Percentiles rank a stretch among this genome's conserved stretches.
These are phyloP conservation scores for Galeruca laticollis DNA, from an alignment of 2,888 invertebrate genomes.

Conservation along the genomic window DNA sequence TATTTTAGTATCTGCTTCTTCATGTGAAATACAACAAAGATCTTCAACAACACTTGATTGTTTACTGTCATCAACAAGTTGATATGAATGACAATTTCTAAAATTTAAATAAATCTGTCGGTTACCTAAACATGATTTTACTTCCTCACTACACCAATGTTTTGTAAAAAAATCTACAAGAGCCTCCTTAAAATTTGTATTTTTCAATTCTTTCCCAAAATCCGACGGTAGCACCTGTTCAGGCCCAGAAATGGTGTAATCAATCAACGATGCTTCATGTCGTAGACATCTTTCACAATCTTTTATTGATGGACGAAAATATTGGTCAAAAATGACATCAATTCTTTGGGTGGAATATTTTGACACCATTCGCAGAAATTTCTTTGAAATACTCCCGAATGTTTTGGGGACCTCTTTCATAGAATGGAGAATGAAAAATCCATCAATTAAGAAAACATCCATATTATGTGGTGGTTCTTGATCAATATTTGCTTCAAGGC, in stretches of 20 bases:
- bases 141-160: slow-evolving; percentile 51
- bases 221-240: slow-evolving; percentile 49
- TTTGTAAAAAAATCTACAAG: slow-evolving; percentile 47
- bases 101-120: slow-evolving; percentile 8
- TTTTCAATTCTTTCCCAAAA: slow-evolving; percentile 42
- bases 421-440: slow-evolving; percentile 50
- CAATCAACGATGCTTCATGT: slow-evolving; percentile 18
- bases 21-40: not conserved
- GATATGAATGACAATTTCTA: not conserved
- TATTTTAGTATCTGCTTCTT: slow-evolving; percentile 41
- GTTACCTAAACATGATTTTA: slow-evolving; percentile 39
- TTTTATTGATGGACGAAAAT: slow-evolving; percentile 31
- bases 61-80: not conserved
- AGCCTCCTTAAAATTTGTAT: slow-evolving; percentile 50
- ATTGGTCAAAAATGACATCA: slow-evolving; percentile 37
- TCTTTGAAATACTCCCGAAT: slow-evolving; percentile 38
- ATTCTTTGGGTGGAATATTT: slow-evolving; percentile 24
- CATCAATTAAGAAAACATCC: slow-evolving; percentile 52
- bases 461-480: too few species aligned
- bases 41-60: slow-evolving; percentile 30
- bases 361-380: slow-evolving; percentile 43
- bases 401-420: slow-evolving; percentile 47
- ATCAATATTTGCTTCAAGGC: too few species aligned
- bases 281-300: slow-evolving; percentile 25
- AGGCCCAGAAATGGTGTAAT: slow-evolving; percentile 50